A percentile compares a stretch with the other conserved stretches of the same genome.
These are phyloP conservation scores for Acromyrmex echinatior DNA, from an alignment of 1,140 invertebrate genomes.

Conservation along the genomic window DNA sequence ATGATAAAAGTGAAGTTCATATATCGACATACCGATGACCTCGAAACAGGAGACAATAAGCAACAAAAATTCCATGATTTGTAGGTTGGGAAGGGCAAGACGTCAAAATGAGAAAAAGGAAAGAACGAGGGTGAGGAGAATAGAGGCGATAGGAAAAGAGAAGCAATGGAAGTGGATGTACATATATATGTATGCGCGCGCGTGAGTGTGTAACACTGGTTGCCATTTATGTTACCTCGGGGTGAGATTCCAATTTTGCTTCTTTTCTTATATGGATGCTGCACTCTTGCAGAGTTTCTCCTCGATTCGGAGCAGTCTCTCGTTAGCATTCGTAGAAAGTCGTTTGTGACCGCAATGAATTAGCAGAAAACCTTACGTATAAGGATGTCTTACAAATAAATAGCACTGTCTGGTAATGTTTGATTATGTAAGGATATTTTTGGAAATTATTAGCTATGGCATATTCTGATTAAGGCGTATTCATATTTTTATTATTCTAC, in stretches of 20 bases:
- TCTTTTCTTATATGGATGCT: constrained; percentile 34
- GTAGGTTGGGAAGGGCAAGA: background rate
- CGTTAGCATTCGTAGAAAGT: constrained; percentile 60
- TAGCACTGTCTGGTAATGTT: background rate
- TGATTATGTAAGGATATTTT: background rate
- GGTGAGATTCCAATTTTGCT: constrained; percentile 79
- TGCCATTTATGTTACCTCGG: constrained; percentile 72
- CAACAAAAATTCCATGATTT: constrained; percentile 31
- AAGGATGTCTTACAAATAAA: background rate
- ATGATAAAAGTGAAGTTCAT: constrained; percentile 85
- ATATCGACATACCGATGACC: constrained; percentile 70
- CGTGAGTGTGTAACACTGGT: background rate
- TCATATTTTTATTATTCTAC: background rate
- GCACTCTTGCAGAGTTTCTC: constrained; percentile 51
- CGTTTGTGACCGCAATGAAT: constrained; percentile 43
- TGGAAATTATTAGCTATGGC: background rate
- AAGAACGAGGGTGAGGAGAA: background rate
- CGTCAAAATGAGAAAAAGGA: background rate
- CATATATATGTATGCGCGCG: background rate
- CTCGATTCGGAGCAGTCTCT: constrained; percentile 23
- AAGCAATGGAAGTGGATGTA: too few relatives aligned
- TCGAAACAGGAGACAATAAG: constrained; percentile 66
- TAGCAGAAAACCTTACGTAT: background rate
- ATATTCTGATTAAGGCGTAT: background rate
- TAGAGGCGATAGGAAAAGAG: too few relatives aligned